Conservation (phyloP, 2,113 vertebrate species). For the Parotia lawesii region DNA sequence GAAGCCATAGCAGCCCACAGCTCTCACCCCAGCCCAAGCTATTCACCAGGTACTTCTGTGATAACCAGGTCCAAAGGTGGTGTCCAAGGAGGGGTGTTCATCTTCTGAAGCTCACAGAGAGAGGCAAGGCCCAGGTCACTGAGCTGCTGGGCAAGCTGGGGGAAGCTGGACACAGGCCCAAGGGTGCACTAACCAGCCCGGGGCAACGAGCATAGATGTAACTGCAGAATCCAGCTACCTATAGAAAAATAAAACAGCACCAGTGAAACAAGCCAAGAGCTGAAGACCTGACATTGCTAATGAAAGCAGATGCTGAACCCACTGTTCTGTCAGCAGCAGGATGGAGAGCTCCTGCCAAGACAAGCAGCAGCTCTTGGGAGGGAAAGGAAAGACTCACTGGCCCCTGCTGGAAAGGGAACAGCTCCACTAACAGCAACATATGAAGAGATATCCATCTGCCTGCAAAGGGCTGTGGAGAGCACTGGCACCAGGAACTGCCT, state of each 20-base stretch:
- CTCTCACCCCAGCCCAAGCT: not conserved
- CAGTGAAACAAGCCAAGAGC: not conserved
- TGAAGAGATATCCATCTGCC: not conserved
- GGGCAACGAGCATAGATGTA: not conserved
- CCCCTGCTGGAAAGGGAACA: not conserved
- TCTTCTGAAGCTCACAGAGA: not conserved
- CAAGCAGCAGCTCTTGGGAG: not conserved
- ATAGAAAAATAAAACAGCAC: not conserved
- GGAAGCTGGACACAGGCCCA: not conserved
- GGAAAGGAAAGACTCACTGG: not conserved
- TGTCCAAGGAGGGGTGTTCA: not conserved
- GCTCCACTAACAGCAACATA: fast-evolving
- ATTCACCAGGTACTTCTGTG: not conserved
- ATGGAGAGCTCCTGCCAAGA: not conserved
- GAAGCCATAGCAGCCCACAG: not conserved
- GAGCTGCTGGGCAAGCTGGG: not conserved
- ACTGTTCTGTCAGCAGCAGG: not conserved
- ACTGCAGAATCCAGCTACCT: not conserved
- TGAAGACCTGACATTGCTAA: not conserved
- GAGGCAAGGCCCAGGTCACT: not conserved
- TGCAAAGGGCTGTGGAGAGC: not conserved
- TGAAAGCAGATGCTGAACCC: not conserved
- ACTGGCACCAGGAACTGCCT: not conserved
- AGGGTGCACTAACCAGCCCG: not conserved
- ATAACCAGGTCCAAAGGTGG: not conserved